Percentiles rank a stretch among this genome's conserved stretches.
These are phyloP conservation scores for Urocitellus parryii DNA, from an alignment of 2,113 vertebrate species.

Conservation along the genomic window DNA sequence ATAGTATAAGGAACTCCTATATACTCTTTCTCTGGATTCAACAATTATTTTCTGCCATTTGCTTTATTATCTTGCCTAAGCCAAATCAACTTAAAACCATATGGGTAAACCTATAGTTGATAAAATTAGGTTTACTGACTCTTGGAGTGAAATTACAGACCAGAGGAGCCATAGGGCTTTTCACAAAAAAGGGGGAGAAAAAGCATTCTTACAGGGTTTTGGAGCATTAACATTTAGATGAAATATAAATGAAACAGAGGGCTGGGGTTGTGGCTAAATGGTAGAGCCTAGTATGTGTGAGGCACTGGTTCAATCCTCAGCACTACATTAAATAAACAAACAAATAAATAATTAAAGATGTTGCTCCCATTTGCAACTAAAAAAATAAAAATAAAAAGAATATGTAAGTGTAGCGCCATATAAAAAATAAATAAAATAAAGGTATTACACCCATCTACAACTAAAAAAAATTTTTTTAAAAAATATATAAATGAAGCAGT, in stretches of 20 bases:
- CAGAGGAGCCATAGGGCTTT: neutral
- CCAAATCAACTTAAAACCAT: neutral
- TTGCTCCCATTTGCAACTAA: too few species aligned
- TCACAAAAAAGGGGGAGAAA: neutral
- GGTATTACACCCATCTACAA: too few species aligned
- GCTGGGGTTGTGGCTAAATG: too few species aligned
- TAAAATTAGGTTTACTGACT: neutral
- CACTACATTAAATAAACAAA: too few species aligned
- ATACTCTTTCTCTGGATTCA: neutral
- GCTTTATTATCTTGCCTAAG: neutral
- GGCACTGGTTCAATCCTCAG: too few species aligned
- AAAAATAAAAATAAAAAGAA: too few species aligned
- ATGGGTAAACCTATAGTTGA: neutral
- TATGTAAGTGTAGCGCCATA: neutral
- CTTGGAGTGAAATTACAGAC: neutral
- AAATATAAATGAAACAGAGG: constrained; percentile 39
- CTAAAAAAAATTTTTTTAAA: too few species aligned
- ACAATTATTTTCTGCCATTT: constrained; percentile 18
- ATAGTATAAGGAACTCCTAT: neutral
- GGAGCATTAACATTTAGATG: neutral
- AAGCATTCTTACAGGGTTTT: neutral
- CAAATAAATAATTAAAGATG: too few species aligned
- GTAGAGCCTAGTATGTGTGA: too few species aligned
- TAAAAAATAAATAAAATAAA: too few species aligned
- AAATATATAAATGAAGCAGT: constrained; percentile 19